phyloP scores from a whole-genome alignment of 2,888 invertebrate genomes.

The Teleiodes luculella region DNA sequence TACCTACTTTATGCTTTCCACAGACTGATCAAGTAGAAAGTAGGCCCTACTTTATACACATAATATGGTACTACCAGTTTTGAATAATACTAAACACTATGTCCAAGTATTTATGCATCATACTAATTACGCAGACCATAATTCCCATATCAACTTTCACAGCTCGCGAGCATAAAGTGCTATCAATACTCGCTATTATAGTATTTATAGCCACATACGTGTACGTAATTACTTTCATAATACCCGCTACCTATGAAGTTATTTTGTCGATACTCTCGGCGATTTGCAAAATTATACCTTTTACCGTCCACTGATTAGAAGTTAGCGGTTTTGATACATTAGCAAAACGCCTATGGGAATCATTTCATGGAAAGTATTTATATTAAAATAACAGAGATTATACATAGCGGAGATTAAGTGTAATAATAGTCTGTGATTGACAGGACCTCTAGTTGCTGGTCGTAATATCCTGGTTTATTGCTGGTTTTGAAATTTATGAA shows the following conservation, averaged over 20 bases:
- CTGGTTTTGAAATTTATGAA: neutral
- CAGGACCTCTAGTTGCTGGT: slow-evolving; percentile 21
- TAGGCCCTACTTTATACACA: neutral
- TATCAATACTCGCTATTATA: slow-evolving; percentile 16
- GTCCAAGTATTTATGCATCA: neutral
- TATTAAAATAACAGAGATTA: slow-evolving; percentile 46
- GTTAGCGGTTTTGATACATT: slow-evolving; percentile 54
- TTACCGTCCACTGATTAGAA: slow-evolving; percentile 50
- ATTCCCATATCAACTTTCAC: slow-evolving; percentile 11
- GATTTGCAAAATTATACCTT: slow-evolving; percentile 65
- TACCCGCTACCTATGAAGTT: slow-evolving; percentile 46
- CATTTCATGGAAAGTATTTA: slow-evolving; percentile 44
- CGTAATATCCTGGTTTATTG: neutral
- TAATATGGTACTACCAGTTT: neutral
- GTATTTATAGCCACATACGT: slow-evolving; percentile 15
- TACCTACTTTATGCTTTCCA: too few species aligned
- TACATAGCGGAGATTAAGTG: slow-evolving; percentile 35
- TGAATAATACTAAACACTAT: neutral
- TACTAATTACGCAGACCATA: neutral
- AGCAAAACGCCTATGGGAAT: slow-evolving; percentile 49
- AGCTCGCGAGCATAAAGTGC: slow-evolving; percentile 4
- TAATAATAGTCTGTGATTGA: slow-evolving; percentile 45
- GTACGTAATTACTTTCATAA: slow-evolving; percentile 42
- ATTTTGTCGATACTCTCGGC: slow-evolving; percentile 42
- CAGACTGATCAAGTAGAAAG: slow-evolving; percentile 2